Percentiles rank a stretch among this genome's conserved stretches.
phyloP scores from a whole-genome alignment of 64 coral and sea anemone species.

The Actinia equina region DNA sequence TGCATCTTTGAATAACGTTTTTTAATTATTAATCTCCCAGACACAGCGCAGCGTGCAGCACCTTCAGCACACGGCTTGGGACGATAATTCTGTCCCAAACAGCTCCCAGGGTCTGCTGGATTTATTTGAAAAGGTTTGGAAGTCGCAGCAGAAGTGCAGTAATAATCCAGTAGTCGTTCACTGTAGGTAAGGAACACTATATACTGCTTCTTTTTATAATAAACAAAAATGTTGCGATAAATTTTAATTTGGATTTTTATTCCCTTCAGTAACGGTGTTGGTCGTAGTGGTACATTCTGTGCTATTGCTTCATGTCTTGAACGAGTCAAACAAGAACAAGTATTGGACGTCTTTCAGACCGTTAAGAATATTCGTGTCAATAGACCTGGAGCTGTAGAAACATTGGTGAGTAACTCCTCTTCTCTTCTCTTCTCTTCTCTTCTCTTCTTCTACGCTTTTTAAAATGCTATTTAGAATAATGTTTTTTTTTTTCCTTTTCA shows the following conservation, averaged over 20 bases:
- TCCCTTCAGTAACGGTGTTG: slow-evolving; percentile 43
- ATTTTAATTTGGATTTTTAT: no score
- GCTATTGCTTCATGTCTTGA: slow-evolving; percentile 30
- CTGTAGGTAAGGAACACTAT: neutral
- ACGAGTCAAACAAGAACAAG: slow-evolving; percentile 45
- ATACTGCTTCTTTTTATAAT: no score
- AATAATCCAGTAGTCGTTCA: slow-evolving; percentile 23
- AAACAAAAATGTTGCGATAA: neutral
- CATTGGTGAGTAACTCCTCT: no score
- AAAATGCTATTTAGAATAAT: no score
- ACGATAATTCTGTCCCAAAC: neutral
- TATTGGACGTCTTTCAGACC: slow-evolving; percentile 64
- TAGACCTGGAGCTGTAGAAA: no score
- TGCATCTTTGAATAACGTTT: neutral
- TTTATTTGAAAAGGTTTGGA: neutral
- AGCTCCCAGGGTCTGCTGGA: neutral
- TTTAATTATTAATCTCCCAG: neutral
- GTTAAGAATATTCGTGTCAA: slow-evolving; percentile 1
- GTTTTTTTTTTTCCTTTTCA: no score
- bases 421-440: no score
- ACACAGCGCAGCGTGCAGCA: slow-evolving; percentile 3
- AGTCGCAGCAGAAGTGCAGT: neutral
- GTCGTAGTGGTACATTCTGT: slow-evolving; percentile 52
- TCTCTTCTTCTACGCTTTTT: no score
- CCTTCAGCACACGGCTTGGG: slow-evolving; percentile 26